Percentiles rank a stretch among this genome's conserved stretches.
Conservation (phyloP, 2,888 invertebrate genomes). For the Mongoloraphidia duomilia region DNA sequence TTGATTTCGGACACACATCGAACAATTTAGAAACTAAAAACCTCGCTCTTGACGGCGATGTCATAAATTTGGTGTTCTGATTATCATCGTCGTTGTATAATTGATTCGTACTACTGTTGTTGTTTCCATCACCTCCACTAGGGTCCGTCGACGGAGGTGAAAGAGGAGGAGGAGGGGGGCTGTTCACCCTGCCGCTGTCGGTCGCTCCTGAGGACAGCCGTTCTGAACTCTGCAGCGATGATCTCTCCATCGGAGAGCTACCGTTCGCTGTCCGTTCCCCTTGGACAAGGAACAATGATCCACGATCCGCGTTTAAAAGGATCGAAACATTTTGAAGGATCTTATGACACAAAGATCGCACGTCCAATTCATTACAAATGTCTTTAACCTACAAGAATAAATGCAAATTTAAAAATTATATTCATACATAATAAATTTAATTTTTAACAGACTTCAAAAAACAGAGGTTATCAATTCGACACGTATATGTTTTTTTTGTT, state of each 20-base stretch:
- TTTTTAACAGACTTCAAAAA: too few species aligned
- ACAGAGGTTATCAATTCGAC: too few species aligned
- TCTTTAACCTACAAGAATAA: conserved; percentile 60
- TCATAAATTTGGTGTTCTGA: too few species aligned
- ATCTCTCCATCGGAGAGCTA: conserved; percentile 25
- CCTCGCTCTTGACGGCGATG: conserved; percentile 30
- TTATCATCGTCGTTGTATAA: too few species aligned
- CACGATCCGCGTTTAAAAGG: conserved; percentile 79
- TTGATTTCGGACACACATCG: conserved; percentile 87
- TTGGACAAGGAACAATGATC: conserved; percentile 83
- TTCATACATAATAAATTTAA: too few species aligned
- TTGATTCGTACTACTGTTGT: not conserved
- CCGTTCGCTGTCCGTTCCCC: conserved; percentile 38
- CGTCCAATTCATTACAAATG: conserved; percentile 91
- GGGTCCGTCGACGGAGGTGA: not conserved
- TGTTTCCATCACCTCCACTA: not conserved
- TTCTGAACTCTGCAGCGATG: too few species aligned
- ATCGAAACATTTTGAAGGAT: conserved; percentile 90
- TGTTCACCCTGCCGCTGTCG: too few species aligned
- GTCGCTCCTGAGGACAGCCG: too few species aligned
- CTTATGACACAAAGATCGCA: conserved; percentile 86
- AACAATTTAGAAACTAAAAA: conserved; percentile 86
- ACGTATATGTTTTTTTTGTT: too few species aligned
- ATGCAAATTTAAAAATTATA: too few species aligned
- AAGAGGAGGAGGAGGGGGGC: too few species aligned